Evolutionary conservation across 2,797 vertebrate genomes (phyloP), one percentile per base, ranked within the genome.

Genomic region (Perodicticus potto): DNA sequence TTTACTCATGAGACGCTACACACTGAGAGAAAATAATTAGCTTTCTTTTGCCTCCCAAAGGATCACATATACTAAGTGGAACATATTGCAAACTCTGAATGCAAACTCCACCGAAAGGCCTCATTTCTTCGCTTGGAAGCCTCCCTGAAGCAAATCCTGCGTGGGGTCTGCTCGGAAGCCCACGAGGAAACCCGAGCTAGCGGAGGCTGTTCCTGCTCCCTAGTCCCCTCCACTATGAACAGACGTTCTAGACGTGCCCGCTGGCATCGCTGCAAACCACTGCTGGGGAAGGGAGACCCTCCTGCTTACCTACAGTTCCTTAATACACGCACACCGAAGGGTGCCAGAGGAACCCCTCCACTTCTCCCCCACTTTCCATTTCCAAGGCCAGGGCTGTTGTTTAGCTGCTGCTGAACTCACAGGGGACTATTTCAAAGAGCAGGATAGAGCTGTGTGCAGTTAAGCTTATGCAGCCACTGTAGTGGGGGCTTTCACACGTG

Each of bases 141-240:
- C 9, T 37, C 34, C 22, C 17, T 8, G 59, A 83, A 23, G 49
- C 59, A 84, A 45, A 61, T 22, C n/a, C 16, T 16, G 17, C 8
- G 13, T 1, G 0, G 9, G 61, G 29, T 14, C 43, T 8, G 61
- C 59, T 43, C 32, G 17, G 10, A 49, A 57, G 8, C 5, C 7
- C 20, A 27, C 40, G 45, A 0, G 20, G 57, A 34, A 37, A 29
- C 25, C 2, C 4, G 3, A 23, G 4, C 20, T 5, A 13, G 7
- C 3, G 40, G 17, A 34, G 2, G n/a, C 29, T n/a, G n/a, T 23
- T 37, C 23, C 43, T 59, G 7, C 22, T 20, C 19, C 43, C 5
- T 0, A 1, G 11, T 55, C 20, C 20, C 25, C 3, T 12, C 20
- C 37, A 0, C 2, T 2, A n/a, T 3, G 40, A n/a, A 72, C 0